A percentile compares a stretch with the other conserved stretches of the same genome.
Conservation (phyloP, 2,797 vertebrate species). For the Helostoma temminkii region DNA sequence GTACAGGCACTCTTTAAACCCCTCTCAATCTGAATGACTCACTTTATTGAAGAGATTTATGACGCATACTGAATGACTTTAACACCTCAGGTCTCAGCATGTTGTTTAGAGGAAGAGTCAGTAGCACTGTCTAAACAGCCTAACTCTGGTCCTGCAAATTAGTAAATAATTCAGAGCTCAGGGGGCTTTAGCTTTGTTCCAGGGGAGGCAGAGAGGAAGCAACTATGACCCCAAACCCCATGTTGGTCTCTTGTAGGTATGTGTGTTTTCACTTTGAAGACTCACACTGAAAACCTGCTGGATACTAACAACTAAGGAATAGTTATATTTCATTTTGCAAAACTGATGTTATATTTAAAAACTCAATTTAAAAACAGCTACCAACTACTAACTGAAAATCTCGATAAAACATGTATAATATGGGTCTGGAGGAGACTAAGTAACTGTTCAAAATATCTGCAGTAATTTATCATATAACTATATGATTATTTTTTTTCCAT, state of each 20-base stretch:
- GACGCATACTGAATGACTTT: conserved; percentile 22
- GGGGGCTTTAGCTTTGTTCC: conserved; percentile 34
- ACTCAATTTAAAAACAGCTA: too few relatives aligned
- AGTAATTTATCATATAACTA: too few relatives aligned
- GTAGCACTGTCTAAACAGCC: conserved; percentile 36
- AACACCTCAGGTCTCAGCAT: conserved; percentile 52
- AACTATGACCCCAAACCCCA: conserved; percentile 48
- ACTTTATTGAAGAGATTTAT: conserved; percentile 53
- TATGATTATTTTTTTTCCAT: too few relatives aligned
- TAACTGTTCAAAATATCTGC: too few relatives aligned
- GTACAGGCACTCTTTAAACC: conserved; percentile 32
- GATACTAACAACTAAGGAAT: background rate
- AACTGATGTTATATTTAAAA: too few relatives aligned
- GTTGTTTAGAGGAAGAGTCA: conserved; percentile 42
- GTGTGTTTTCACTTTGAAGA: conserved; percentile 9
- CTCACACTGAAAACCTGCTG: background rate
- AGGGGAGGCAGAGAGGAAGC: conserved; percentile 12
- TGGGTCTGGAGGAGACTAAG: too few relatives aligned
- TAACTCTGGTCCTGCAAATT: conserved; percentile 34
- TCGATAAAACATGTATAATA: too few relatives aligned
- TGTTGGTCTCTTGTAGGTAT: conserved; percentile 16
- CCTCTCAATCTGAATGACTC: conserved; percentile 43
- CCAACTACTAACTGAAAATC: too few relatives aligned
- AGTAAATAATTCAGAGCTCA: conserved; percentile 45
- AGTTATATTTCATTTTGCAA: background rate